Evolutionary conservation across 2,113 vertebrate genomes (phyloP).

Genomic region (Austrofundulus limnaeus): DNA sequence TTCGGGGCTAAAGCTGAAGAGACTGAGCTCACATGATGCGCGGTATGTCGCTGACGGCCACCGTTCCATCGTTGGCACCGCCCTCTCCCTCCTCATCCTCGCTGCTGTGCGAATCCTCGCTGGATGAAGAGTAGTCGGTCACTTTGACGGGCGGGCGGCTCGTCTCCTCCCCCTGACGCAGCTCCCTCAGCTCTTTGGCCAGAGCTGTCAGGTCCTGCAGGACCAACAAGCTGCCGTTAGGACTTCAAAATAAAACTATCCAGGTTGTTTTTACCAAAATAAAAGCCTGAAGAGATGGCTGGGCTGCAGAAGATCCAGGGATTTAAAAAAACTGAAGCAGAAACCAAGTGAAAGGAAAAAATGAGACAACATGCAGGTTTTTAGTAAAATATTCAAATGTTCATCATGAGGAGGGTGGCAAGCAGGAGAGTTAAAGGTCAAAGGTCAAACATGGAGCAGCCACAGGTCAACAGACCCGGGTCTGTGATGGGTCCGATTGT

Average conservation of each 20-base stretch:
- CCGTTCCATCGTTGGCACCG: slow-evolving; percentile 89
- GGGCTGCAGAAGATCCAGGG: no score
- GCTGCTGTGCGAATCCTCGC: slow-evolving; percentile 94
- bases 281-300: not conserved
- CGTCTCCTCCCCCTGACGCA: slow-evolving; percentile 94
- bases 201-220: slow-evolving; percentile 93
- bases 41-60: slow-evolving; percentile 97
- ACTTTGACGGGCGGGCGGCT: slow-evolving; percentile 95
- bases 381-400: not conserved
- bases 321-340: no score
- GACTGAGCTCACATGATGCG: slow-evolving; percentile 90
- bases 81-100: slow-evolving; percentile 94
- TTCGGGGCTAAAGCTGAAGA: no score
- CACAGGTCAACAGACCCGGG: no score
- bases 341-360: not conserved
- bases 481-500: not conserved
- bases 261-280: not conserved
- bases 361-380: slow-evolving; percentile 13
- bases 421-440: slow-evolving; percentile 20
- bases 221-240: not conserved
- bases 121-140: slow-evolving; percentile 98
- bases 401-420: not conserved
- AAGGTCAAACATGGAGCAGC: slow-evolving; percentile 3
- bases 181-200: slow-evolving; percentile 94
- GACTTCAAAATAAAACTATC: not conserved